Percentiles rank a stretch among this genome's conserved stretches.
phyloP scores from a whole-genome alignment of 2,888 invertebrate genomes.

The Lasius platythorax region DNA sequence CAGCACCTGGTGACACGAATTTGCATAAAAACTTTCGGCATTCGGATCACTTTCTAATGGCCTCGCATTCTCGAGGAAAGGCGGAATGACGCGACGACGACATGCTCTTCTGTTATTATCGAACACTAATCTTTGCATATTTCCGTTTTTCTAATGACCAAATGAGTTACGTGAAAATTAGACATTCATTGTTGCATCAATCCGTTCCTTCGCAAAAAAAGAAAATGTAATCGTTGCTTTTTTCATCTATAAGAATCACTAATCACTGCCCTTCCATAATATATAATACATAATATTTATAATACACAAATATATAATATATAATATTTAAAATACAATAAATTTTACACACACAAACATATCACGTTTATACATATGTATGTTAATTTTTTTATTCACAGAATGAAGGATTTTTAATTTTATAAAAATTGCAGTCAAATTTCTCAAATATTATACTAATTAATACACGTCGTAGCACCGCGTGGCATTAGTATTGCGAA shows the following conservation, averaged over 20 bases:
- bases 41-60: slow-evolving; percentile 66
- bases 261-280: not conserved
- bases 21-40: slow-evolving; percentile 66
- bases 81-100: slow-evolving; percentile 7
- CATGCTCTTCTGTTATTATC: not conserved
- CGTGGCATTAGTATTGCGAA: not conserved
- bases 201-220: not conserved
- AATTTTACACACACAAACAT: slow-evolving; percentile 5
- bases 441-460: not conserved
- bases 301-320: not conserved
- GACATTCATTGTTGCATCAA: not conserved
- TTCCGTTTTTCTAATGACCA: slow-evolving; percentile 3
- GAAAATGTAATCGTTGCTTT: not conserved
- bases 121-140: not conserved
- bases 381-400: not conserved
- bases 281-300: not conserved
- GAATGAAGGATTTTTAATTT: slow-evolving; percentile 1
- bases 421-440: not conserved
- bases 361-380: not conserved
- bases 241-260: not conserved
- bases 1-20: slow-evolving; percentile 76
- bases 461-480: not conserved
- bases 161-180: slow-evolving; percentile 10
- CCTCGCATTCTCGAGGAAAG: slow-evolving; percentile 50
- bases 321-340: not conserved